A percentile compares a stretch with the other conserved stretches of the same genome.
phyloP scores from a whole-genome alignment of 2,113 vertebrate genomes.

The Coregonus clupeaformis region DNA sequence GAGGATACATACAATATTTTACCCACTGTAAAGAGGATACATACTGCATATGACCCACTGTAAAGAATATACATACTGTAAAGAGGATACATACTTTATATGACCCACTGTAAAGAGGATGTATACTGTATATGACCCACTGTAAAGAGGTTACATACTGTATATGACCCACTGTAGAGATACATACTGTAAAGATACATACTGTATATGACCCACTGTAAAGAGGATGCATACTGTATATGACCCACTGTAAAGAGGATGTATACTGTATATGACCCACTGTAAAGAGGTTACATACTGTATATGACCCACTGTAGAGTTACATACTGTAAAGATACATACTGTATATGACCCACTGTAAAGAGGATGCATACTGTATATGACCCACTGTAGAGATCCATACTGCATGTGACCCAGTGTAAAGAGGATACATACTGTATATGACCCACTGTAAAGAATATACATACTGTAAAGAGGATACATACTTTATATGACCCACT shows the following conservation, averaged over 20 bases:
- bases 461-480: background rate
- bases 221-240: background rate
- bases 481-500: background rate
- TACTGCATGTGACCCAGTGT: background rate
- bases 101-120: background rate
- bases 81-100: too few species aligned
- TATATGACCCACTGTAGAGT: background rate
- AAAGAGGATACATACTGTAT: background rate
- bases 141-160: background rate
- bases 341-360: background rate
- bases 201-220: background rate
- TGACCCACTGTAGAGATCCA: background rate
- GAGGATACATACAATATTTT: background rate
- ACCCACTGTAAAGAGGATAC: background rate
- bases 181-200: too few species aligned
- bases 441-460: background rate
- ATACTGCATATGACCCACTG: background rate
- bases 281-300: background rate
- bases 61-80: background rate
- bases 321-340: too few species aligned
- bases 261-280: background rate
- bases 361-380: background rate
- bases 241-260: background rate
- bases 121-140: background rate
- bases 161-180: background rate